Conservation (phyloP, 2,888 invertebrate genomes). For the Dugesia japonica region DNA sequence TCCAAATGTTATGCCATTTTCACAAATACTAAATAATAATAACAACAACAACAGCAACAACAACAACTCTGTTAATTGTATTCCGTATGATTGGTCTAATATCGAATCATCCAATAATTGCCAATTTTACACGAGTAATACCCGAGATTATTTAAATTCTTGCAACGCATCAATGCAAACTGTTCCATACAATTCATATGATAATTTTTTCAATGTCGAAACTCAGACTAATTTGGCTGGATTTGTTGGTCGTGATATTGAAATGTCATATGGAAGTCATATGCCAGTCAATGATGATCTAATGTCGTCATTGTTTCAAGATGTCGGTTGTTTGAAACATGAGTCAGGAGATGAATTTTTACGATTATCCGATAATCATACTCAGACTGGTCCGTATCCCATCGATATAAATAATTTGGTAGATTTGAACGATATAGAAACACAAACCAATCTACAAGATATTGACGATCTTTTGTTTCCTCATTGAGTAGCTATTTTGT, state of each 20-base stretch:
- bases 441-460: background rate
- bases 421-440: background rate
- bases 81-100: background rate
- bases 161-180: conserved; percentile 12
- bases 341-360: background rate
- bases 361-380: background rate
- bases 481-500: background rate
- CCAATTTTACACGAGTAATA: background rate
- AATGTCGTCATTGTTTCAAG: background rate
- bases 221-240: background rate
- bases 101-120: background rate
- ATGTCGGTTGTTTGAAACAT: background rate
- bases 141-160: background rate
- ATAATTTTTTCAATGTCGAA: background rate
- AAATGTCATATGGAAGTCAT: background rate
- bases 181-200: background rate
- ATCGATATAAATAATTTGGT: background rate
- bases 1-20: background rate
- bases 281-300: background rate
- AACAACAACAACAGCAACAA: background rate
- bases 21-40: background rate
- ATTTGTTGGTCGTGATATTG: background rate
- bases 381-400: background rate
- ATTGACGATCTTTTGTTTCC: conserved; percentile 1
- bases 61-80: background rate